phyloP scores from a whole-genome alignment of 2,797 vertebrate species.

The Pyrrhura leucotis region DNA sequence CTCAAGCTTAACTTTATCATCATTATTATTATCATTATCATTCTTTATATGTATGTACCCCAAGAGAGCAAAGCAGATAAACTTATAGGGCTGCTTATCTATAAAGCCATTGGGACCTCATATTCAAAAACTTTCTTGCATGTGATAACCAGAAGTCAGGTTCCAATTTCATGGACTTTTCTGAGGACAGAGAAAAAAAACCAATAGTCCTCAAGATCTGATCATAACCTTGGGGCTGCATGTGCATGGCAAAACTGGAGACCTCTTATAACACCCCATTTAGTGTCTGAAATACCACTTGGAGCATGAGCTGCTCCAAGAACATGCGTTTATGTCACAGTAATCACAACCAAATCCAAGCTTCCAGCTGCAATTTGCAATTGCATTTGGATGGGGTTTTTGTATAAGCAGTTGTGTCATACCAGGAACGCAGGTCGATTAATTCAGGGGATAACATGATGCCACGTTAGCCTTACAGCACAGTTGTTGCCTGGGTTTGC shows the following conservation, averaged over 20 bases:
- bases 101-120: not conserved
- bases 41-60: not conserved
- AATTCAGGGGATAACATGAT: not conserved
- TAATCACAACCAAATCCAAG: not conserved
- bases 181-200: accelerated
- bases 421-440: not conserved
- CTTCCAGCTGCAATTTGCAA: not conserved
- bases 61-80: not conserved
- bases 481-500: constrained; percentile 26
- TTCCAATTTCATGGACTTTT: not conserved
- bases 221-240: not conserved
- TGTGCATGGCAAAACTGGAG: not conserved
- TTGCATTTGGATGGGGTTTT: not conserved
- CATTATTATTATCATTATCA: not conserved
- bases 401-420: not conserved
- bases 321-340: accelerated
- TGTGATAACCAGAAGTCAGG: not conserved
- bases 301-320: not conserved
- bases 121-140: not conserved
- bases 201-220: not conserved
- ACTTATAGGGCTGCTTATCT: not conserved
- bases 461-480: constrained; percentile 2
- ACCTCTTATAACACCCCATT: not conserved
- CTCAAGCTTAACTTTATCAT: not conserved
- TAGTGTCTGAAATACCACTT: not conserved